Evolutionary conservation across 2,113 vertebrate species (phyloP), one percentile per base, ranked within the genome.

Genomic region (Semnornis frantzii): DNA sequence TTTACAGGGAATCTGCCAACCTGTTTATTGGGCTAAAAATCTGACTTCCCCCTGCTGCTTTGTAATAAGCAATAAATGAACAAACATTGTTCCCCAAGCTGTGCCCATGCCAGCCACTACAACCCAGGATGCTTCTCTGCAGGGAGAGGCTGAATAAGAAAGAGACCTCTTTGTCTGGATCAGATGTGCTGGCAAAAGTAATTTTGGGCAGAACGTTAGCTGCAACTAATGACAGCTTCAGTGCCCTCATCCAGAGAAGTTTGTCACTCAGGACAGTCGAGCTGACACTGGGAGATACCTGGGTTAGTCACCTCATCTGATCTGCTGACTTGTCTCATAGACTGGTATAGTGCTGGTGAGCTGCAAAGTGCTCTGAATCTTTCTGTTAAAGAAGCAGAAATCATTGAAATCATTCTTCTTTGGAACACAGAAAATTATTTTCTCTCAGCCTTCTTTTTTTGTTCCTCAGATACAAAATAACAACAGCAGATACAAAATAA

Each of bases 1-100:
- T 78, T 88, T 92, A 89, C 37, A 79, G 54, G 44, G 79, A 86
- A 82, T 95, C 93, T 92, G 64, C 60, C 81, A 94, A 89, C 55
- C 25, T 88, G 80, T 90, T 94, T 92, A 93, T 73, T 90, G 15
- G 83, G 54, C 54, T 92, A 79, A 85, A 89, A 90, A 93, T 78
- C 78, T 85, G 70, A 90, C 50, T 70, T 80, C 57, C 33, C 37
- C 44, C 71, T 42, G 55, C 82, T 68, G 69, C 59, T 86, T 82
- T 82, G 64, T 82, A 78, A 64, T 58, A 65, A 90, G 62, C 76
- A 92, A 46, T 78, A 94, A 87, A 90, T 70, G 60, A 90, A 55
- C 37, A 73, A 71, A 24, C 24, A n/a, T 37, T 68, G 71, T 44
- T 55, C 54, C 34, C 58, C 28, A 57, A 70, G 62, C 65, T 60